Base-by-base conservation (phyloP, 2,888 invertebrate genomes). In the Rotaria socialis region DNA sequence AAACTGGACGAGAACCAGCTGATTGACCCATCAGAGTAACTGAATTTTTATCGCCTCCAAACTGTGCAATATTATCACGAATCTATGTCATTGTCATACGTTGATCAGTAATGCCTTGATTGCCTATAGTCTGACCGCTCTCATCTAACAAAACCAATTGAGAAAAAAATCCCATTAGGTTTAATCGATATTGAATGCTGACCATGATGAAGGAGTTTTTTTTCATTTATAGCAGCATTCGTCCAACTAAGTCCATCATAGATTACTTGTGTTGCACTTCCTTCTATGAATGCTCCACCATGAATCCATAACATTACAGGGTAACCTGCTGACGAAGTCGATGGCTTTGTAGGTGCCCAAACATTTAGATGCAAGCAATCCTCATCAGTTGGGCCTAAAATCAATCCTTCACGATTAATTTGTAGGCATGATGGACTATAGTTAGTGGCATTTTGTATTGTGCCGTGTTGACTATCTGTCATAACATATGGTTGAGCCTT, bases 361-460 rank as follows among this genome's bases (percentile, higher is more conserved):
- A 97, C 95, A 92, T 96, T 96, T 89, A 97, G 93, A 91, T 96
- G 96, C 86, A 97, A 94, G 91, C 97, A 97, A 92, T 97, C 97
- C 93, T 97, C 97, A 90, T 80, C 80, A 7, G 16, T 35, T 19
- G 47, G 43, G 4, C 47, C n/a, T 43, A 8, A 16, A 80, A 8
- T 47, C 19, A 24, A 0, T 4, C n/a, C 47, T 80, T 16, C 47
- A 5, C 47, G 7, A 0, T 24, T 22, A n/a, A 47, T 11, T 80
- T 80, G 80, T 11, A 35, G 47, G 6, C 47, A 80, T 1, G 11
- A 80, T n/a, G 80, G 47, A 80, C 80, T n/a, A 11, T 80, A 80
- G n/a, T 80, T 24, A 47, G 80, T 80, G 11, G 80, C 80, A 80
- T 80, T 80, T 47, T 8, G 43, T 80, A 47, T 47, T 24, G 10